A percentile compares a stretch with the other conserved stretches of the same genome.
Conservation (phyloP, 2,113 vertebrate genomes). For the Potamarius usumacintae region DNA sequence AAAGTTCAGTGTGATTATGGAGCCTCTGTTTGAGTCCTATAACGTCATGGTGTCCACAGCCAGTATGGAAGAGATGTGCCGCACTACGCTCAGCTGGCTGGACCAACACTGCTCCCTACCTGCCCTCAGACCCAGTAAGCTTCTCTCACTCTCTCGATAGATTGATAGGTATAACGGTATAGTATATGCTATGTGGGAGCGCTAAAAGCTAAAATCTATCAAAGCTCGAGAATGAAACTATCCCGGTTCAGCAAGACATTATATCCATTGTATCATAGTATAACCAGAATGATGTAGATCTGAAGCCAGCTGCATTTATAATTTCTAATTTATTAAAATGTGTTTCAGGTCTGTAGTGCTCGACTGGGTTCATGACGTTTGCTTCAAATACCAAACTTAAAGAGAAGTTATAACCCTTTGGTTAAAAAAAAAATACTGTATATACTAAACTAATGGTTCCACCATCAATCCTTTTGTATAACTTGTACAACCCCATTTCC, state of each 20-base stretch:
- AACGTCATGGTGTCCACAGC: slow-evolving; percentile 93
- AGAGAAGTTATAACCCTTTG: background rate
- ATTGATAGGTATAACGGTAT: background rate
- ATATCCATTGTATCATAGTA: background rate
- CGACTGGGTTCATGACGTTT: background rate
- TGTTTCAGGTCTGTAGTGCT: background rate
- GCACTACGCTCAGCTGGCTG: slow-evolving; percentile 89
- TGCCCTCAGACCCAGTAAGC: slow-evolving; percentile 87
- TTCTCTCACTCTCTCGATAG: background rate
- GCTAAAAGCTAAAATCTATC: background rate
- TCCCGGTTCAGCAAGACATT: background rate
- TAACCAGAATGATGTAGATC: background rate
- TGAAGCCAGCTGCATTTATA: background rate
- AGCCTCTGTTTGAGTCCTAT: slow-evolving; percentile 94
- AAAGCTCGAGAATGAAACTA: background rate
- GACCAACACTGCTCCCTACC: slow-evolving; percentile 94
- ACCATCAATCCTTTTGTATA: background rate
- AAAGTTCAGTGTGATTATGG: slow-evolving; percentile 94
- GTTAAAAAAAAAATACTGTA: background rate
- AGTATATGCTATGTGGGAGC: background rate
- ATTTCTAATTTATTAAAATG: background rate
- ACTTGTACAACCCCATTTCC: background rate
- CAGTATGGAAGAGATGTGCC: slow-evolving; percentile 85
- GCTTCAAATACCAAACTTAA: background rate
- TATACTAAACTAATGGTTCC: background rate